These are phyloP conservation scores for Capitella teleta DNA, from an alignment of 1,140 invertebrate genomes.

Conservation along the genomic window DNA sequence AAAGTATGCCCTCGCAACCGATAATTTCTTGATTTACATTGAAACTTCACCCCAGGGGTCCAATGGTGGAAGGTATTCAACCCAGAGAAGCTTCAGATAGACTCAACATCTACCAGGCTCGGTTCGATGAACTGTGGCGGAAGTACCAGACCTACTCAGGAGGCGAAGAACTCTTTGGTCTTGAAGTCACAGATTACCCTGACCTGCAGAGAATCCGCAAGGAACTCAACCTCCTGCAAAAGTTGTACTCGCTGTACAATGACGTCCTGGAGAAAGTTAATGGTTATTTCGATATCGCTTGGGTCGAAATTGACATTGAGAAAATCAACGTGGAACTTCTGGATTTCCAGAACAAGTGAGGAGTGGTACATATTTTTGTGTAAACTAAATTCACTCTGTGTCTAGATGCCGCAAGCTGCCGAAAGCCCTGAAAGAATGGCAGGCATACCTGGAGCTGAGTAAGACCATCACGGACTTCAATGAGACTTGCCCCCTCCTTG, in stretches of 20 bases:
- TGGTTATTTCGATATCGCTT: conserved; percentile 92
- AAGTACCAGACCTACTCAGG: conserved; percentile 85
- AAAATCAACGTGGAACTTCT: conserved; percentile 93
- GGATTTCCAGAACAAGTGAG: conserved; percentile 87
- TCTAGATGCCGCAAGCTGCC: conserved; percentile 61
- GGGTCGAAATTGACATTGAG: conserved; percentile 93
- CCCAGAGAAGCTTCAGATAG: conserved; percentile 87
- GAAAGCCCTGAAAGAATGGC: conserved; percentile 94
- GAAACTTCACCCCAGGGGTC: conserved; percentile 48
- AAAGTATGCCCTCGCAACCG: conserved; percentile 26
- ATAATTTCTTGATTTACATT: too few species aligned
- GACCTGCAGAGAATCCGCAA: conserved; percentile 81
- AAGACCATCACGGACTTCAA: conserved; percentile 97
- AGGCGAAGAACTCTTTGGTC: conserved; percentile 87
- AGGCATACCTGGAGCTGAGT: conserved; percentile 87
- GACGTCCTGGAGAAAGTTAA: conserved; percentile 90
- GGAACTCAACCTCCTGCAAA: conserved; percentile 87
- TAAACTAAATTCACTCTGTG: not conserved
- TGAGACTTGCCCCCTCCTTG: conserved; percentile 88
- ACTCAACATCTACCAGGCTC: conserved; percentile 80
- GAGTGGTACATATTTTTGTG: too few species aligned
- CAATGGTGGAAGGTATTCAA: conserved; percentile 80
- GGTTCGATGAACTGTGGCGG: conserved; percentile 91
- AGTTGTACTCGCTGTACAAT: conserved; percentile 91
- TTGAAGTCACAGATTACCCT: conserved; percentile 78